Base-by-base conservation (phyloP, 1,140 invertebrate genomes). In the Dinothrombium tinctorium region DNA sequence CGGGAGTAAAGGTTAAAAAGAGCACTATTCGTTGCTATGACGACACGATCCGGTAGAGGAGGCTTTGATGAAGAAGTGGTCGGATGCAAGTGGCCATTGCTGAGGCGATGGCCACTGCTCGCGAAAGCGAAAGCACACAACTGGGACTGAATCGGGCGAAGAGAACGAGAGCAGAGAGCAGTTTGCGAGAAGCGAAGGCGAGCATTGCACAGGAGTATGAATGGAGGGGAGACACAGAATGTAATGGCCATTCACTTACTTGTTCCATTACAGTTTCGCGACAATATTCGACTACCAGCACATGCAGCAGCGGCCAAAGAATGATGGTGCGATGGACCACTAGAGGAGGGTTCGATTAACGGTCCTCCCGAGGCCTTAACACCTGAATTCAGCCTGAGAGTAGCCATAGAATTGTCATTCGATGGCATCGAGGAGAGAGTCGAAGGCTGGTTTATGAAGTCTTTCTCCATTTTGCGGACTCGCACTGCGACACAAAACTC, bases 111-210 rank as follows among this genome's bases (percentile, higher is more conserved):
- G n/a, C n/a, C n/a, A n/a, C n/a, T n/a, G n/a, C n/a, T n/a, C n/a
- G 8, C 8, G 17, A 36, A 22, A 36, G 15, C 20, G 15, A 36
- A 21, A 36, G 14, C 20, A 17, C 15, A 17, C 14, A 17, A 41
- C 11, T 21, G 40, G n/a, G n/a, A 41, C 17, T 5, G 4, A 42
- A 21, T 42, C 17, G 25, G 19, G n/a, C 15, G 39, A 29, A 20
- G 19, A 44, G 29, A 38, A n/a, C 23, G 28, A 40, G 36, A 43
- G 29, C 24, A 51, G 55, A 59, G 56, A 60, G 60, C 59, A 56
- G 51, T 51, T 41, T 32, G 44, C n/a, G 15, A 14, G 28, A 9
- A 28, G 4, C 11, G 21, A 21, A 22, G 2, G 19, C 31, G 20
- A 24, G 25, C 14, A 19, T 26, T 14, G 23, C 19, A 53, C 49